Evolutionary conservation across 2,797 vertebrate species (phyloP).

Genomic region (Thripadectes ignobilis): DNA sequence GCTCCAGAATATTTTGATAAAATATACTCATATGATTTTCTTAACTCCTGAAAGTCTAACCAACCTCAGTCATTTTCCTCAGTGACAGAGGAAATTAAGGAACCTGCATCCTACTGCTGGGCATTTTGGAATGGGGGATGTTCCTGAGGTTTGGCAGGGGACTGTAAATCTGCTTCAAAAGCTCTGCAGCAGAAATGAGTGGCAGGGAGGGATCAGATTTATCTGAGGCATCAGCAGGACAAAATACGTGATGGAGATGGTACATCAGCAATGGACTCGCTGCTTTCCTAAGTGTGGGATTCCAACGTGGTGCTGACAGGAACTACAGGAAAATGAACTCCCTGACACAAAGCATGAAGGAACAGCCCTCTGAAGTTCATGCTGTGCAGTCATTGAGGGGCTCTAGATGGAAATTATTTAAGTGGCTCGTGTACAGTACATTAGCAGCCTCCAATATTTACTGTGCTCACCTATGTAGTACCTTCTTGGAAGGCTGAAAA

Average conservation of each 20-base stretch:
- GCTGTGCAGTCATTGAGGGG: background rate
- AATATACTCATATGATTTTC: background rate
- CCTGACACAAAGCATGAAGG: background rate
- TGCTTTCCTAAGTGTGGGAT: background rate
- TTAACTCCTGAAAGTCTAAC: background rate
- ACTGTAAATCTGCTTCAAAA: background rate
- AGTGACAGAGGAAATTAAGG: background rate
- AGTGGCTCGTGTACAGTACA: background rate
- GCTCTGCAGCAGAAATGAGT: background rate
- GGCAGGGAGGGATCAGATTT: background rate
- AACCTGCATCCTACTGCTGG: background rate
- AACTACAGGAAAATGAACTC: background rate
- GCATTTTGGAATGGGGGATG: background rate
- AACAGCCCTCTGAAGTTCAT: background rate
- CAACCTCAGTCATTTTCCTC: background rate
- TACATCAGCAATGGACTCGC: background rate
- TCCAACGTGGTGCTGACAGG: rapidly evolving
- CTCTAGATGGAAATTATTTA: background rate
- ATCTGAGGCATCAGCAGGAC: background rate
- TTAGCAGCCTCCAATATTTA: background rate
- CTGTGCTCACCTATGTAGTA: background rate
- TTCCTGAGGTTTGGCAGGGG: background rate
- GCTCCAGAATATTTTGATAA: background rate
- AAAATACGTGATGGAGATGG: background rate
- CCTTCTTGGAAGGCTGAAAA: background rate